phyloP scores from a whole-genome alignment of 2,888 invertebrate genomes.

The Clanis bilineata region DNA sequence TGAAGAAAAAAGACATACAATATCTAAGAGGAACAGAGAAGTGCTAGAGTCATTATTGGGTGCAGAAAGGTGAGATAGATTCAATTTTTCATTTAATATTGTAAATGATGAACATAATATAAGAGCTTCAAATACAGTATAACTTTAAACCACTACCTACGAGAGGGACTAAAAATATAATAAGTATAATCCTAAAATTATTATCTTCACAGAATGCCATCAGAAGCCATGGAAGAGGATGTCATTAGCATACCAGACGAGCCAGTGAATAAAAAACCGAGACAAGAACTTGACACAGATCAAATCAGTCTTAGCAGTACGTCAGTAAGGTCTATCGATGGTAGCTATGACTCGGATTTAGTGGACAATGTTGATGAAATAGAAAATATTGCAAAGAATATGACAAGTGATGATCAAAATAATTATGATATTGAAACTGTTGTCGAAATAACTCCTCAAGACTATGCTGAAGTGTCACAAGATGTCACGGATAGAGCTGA shows the following conservation, averaged over 20 bases:
- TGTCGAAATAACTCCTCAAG: background rate
- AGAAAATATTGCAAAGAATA: slow-evolving; percentile 20
- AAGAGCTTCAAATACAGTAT: too few relatives aligned
- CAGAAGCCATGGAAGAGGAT: slow-evolving; percentile 35
- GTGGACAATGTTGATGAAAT: slow-evolving; percentile 26
- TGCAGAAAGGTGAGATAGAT: slow-evolving; percentile 47
- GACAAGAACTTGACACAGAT: slow-evolving; percentile 45
- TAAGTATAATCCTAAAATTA: slow-evolving; percentile 15
- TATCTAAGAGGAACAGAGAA: slow-evolving; percentile 60
- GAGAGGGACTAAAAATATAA: too few relatives aligned
- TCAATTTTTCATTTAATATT: too few relatives aligned
- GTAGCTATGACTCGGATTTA: slow-evolving; percentile 49
- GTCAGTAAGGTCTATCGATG: slow-evolving; percentile 51
- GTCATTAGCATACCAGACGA: slow-evolving; percentile 54
- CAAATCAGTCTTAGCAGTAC: slow-evolving; percentile 66
- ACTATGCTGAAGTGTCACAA: slow-evolving; percentile 17
- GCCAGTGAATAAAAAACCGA: slow-evolving; percentile 52
- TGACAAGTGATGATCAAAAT: slow-evolving; percentile 25
- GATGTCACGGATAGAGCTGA: slow-evolving; percentile 8
- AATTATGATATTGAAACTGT: slow-evolving; percentile 24
- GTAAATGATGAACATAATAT: too few relatives aligned
- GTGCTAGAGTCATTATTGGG: slow-evolving; percentile 57
- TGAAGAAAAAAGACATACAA: slow-evolving; percentile 44
- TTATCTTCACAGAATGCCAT: slow-evolving; percentile 45
- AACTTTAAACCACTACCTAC: too few relatives aligned